phyloP scores from a whole-genome alignment of 2,797 vertebrate genomes.

The Enteromius viviparus region DNA sequence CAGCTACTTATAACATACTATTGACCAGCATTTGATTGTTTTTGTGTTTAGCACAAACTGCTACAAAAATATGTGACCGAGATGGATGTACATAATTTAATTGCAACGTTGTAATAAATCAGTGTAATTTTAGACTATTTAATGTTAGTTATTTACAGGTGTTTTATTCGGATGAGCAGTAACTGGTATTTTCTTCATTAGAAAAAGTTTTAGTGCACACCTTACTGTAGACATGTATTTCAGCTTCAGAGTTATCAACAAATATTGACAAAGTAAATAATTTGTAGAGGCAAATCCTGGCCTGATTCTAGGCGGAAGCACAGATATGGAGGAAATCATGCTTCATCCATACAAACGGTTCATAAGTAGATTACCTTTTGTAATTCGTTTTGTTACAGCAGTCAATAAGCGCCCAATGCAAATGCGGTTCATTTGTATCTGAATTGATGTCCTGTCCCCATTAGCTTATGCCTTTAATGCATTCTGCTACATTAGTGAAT shows the following conservation, averaged over 20 bases:
- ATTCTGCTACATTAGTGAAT: constrained; percentile 96
- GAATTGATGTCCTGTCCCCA: constrained; percentile 99
- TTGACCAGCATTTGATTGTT: no score
- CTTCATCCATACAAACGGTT: constrained; percentile 85
- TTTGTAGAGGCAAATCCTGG: constrained; percentile 67
- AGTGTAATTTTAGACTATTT: background rate
- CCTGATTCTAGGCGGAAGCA: constrained; percentile 64
- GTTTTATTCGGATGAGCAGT: background rate
- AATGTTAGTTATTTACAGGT: background rate
- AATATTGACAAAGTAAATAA: constrained; percentile 72
- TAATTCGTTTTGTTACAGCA: constrained; percentile 93
- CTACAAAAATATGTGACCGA: no score
- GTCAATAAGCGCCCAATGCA: constrained; percentile 96
- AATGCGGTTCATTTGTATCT: constrained; percentile 99
- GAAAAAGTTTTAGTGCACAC: background rate
- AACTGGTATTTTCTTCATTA: background rate
- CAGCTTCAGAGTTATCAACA: constrained; percentile 1
- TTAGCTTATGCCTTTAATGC: constrained; percentile 99
- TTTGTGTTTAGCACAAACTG: no score
- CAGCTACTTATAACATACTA: no score
- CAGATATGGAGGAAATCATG: constrained; percentile 79
- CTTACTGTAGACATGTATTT: constrained; percentile 1
- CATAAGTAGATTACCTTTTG: constrained; percentile 95
- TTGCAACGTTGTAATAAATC: background rate
- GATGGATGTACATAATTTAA: background rate